Evolutionary conservation across 2,113 vertebrate species (phyloP).

Genomic region (Sylvia atricapilla): DNA sequence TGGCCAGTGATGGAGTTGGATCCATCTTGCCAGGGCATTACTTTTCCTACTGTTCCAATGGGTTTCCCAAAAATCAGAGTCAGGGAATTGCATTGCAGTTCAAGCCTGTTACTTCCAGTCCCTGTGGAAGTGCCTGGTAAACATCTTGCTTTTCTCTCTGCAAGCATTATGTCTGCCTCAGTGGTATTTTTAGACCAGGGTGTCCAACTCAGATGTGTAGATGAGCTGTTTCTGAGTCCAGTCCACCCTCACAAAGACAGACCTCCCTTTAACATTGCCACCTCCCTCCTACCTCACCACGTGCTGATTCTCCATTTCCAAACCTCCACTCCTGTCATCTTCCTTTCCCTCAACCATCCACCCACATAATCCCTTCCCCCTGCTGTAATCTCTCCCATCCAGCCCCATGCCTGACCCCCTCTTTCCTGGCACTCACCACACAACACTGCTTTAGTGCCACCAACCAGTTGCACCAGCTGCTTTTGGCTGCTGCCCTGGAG

Average conservation of each 20-base stretch:
- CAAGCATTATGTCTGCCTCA: not conserved
- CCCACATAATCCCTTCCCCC: not conserved
- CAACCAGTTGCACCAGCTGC: not conserved
- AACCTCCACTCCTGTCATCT: not conserved
- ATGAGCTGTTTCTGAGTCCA: not conserved
- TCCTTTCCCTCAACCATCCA: not conserved
- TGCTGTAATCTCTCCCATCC: not conserved
- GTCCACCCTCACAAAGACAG: not conserved
- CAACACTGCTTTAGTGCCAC: not conserved
- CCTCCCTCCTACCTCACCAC: not conserved
- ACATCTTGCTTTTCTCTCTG: not conserved
- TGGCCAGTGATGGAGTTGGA: not conserved
- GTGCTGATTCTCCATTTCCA: not conserved
- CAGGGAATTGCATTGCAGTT: not conserved
- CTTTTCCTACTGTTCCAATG: not conserved
- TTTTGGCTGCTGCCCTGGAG: not conserved
- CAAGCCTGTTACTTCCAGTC: not conserved
- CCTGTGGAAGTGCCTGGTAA: not conserved
- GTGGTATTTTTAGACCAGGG: not conserved
- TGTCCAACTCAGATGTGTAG: not conserved
- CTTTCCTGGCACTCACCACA: rapidly evolving
- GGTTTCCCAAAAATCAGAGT: not conserved
- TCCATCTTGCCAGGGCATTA: not conserved
- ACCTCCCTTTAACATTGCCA: rapidly evolving
- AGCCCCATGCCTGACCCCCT: not conserved